A percentile compares a stretch with the other conserved stretches of the same genome.
phyloP scores from a whole-genome alignment of 1,140 invertebrate genomes.

The Oedothorax gibbosus region DNA sequence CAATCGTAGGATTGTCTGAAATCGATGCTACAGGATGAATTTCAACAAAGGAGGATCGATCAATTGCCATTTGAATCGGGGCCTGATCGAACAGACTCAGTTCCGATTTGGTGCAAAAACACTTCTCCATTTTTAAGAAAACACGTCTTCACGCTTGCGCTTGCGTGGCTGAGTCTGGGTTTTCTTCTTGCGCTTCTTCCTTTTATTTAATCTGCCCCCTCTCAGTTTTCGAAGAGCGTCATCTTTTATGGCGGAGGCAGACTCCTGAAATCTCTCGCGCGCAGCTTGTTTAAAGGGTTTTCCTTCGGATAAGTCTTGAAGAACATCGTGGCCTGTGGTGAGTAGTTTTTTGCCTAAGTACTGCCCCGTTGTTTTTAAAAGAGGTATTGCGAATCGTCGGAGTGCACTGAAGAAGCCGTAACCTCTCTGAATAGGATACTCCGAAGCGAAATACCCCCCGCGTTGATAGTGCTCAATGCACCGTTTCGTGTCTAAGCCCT shows the following conservation, averaged over 20 bases:
- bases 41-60: not conserved
- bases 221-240: not conserved
- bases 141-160: not conserved
- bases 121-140: slow-evolving; percentile 11
- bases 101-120: not conserved
- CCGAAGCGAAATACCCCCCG: not conserved
- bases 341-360: not conserved
- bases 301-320: not conserved
- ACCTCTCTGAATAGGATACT: not conserved
- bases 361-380: not conserved
- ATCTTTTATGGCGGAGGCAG: not conserved
- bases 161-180: not conserved
- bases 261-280: not conserved
- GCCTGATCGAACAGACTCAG: not conserved
- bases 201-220: not conserved
- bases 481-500: no score
- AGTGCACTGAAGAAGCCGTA: not conserved
- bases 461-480: not conserved
- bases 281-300: not conserved
- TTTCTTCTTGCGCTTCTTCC: not conserved
- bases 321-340: not conserved
- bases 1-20: not conserved
- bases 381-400: not conserved
- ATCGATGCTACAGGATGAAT: not conserved
- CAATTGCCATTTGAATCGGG: not conserved